phyloP scores from a whole-genome alignment of 2,888 invertebrate species.

The Plutella xylostella region DNA sequence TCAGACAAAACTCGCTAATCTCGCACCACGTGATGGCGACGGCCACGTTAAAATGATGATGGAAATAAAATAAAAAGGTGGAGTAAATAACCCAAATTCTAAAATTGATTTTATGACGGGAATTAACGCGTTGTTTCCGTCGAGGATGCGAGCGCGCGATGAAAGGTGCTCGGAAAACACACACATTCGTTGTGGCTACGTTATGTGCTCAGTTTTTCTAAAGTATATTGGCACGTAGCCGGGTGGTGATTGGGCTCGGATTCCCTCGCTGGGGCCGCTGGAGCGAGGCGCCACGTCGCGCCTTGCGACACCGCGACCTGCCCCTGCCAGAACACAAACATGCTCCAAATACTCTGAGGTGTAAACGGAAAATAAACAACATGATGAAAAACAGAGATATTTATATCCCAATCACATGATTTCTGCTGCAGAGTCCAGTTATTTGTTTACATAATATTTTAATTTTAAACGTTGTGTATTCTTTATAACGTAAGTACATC shows the following conservation, averaged over 20 bases:
- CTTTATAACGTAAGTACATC: too few relatives aligned
- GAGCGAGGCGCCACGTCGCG: too few relatives aligned
- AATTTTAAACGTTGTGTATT: too few relatives aligned
- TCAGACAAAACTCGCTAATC: slow-evolving; percentile 21
- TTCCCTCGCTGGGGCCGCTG: too few relatives aligned
- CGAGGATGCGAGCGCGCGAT: slow-evolving; percentile 66
- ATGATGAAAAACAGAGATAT: not conserved
- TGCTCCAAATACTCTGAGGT: not conserved
- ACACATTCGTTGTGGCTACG: slow-evolving; percentile 19
- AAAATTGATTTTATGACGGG: slow-evolving; percentile 70
- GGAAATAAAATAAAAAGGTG: slow-evolving; percentile 67
- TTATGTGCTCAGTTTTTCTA: slow-evolving; percentile 1
- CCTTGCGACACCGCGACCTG: too few relatives aligned
- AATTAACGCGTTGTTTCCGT: slow-evolving; percentile 71
- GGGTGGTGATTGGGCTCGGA: too few relatives aligned
- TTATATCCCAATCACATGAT: too few relatives aligned
- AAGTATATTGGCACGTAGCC: not conserved
- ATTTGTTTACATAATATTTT: too few relatives aligned
- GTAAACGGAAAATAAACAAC: not conserved
- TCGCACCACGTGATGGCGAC: slow-evolving; percentile 39
- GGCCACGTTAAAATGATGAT: slow-evolving; percentile 63
- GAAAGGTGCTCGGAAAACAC: slow-evolving; percentile 67
- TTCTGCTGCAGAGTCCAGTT: not conserved
- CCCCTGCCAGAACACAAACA: too few relatives aligned
- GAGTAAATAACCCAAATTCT: slow-evolving; percentile 70